phyloP scores from a whole-genome alignment of 2,888 invertebrate genomes.

The Incurvaria masculella region DNA sequence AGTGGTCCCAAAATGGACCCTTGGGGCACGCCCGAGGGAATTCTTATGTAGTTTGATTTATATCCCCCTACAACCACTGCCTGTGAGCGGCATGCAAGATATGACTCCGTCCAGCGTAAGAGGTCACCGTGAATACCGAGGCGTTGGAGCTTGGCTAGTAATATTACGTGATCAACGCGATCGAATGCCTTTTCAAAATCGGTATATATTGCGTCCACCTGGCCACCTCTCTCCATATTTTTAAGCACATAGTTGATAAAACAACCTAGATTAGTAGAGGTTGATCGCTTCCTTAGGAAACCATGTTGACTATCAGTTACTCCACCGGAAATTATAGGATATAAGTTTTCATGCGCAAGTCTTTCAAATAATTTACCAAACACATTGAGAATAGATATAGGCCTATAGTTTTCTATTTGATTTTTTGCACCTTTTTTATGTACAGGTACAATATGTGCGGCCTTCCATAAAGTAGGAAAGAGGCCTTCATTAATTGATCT shows the following conservation, averaged over 20 bases:
- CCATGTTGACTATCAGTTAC: not conserved
- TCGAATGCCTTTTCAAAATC: too few species aligned
- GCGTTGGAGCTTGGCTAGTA: not conserved
- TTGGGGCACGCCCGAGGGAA: not conserved
- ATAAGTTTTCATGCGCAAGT: too few species aligned
- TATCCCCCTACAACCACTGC: not conserved
- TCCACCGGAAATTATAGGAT: too few species aligned
- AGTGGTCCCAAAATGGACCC: not conserved
- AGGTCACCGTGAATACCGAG: constrained; percentile 1
- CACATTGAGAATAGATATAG: not conserved
- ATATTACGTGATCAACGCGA: not conserved
- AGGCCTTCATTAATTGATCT: constrained; percentile 1
- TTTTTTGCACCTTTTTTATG: constrained; percentile 3
- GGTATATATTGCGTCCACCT: constrained; percentile 5
- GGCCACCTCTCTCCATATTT: constrained; percentile 3
- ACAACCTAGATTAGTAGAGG: not conserved
- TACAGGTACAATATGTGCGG: not conserved
- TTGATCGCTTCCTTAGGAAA: not conserved
- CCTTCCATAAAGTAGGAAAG: not conserved
- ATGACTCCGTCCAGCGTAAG: not conserved
- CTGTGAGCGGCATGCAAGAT: not conserved
- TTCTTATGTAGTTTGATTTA: not conserved
- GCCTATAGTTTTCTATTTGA: not conserved
- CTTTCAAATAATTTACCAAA: too few species aligned
- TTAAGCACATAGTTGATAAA: not conserved